Base-by-base conservation (phyloP, 2,888 invertebrate genomes). In the Eupithecia vulgata region DNA sequence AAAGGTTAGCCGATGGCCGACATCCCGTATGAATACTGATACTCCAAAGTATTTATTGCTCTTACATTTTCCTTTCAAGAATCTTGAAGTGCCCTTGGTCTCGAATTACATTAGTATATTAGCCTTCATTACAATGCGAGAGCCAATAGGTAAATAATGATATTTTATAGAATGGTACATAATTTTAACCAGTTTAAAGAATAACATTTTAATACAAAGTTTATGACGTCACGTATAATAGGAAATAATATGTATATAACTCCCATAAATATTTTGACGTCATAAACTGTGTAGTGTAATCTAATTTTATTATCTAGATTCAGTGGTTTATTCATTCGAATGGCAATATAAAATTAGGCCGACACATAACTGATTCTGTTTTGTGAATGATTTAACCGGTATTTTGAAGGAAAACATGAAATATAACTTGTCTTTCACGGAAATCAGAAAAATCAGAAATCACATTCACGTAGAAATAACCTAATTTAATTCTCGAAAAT, bases 1-100 rank as follows among this genome's bases (percentile, higher is more conserved):
- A 76, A 77, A 62, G 72, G 76, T 75, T 71, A 72, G 73, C 67
- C 61, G 75, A 77, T 71, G 78, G 75, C 72, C 75, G 69, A 66
- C 48, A 68, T 57, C 52, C 42, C 72, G 76, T 67, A 25, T 62
- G 79, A 77, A 78, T 79, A 77, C 74, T 72, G 73, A 78, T 76
- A 40, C 40, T 30, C 67, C 48, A 10, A 61, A 68, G 66, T 40
- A 71, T 73, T 76, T 70, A 73, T 75, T 65, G 57, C 15, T 59
- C 30, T 25, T 65, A 45, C 66, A 67, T 42, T 76, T 73, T 74
- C 77, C 78, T 78, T 68, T 57, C 40, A 70, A 45, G 75, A 37
- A 57, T 67, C 52, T 69, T 69, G 68, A 30, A 48, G 12, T 66
- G 70, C 25, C 70, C 71, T 67, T 57, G 69, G 61, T 40, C 69